These are phyloP conservation scores for Lobophora halterata DNA, from an alignment of 2,888 invertebrate genomes.

Conservation along the genomic window DNA sequence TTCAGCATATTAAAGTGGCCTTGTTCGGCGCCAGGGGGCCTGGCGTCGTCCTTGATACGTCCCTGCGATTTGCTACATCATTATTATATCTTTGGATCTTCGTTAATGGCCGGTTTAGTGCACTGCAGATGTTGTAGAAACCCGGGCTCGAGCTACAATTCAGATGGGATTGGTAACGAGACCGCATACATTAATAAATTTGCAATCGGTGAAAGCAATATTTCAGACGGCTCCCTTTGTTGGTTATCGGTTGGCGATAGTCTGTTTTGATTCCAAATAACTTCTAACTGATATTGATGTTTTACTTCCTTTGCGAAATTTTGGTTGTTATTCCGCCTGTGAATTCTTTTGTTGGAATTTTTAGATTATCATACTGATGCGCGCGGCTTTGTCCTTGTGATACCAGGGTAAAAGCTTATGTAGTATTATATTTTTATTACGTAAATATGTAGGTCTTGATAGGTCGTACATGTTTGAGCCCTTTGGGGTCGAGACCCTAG, in stretches of 20 bases:
- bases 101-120: constrained; percentile 28
- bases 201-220: constrained; percentile 27
- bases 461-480: too few relatives aligned
- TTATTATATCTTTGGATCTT: constrained; percentile 32
- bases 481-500: too few relatives aligned
- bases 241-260: constrained; percentile 20
- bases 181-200: constrained; percentile 33
- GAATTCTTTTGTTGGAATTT: too few relatives aligned
- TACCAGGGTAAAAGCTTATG: too few relatives aligned
- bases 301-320: not conserved
- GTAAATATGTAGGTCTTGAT: too few relatives aligned
- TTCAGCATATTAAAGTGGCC: constrained; percentile 19
- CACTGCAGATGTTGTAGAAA: constrained; percentile 29
- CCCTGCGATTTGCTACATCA: constrained; percentile 24
- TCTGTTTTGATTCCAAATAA: constrained; percentile 11
- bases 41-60: constrained; percentile 13
- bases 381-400: too few relatives aligned
- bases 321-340: too few relatives aligned
- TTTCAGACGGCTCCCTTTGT: constrained; percentile 25
- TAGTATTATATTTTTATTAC: too few relatives aligned
- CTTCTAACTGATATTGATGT: constrained; percentile 2
- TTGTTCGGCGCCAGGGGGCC: constrained; percentile 17
- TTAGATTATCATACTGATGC: too few relatives aligned
- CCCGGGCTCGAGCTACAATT: constrained; percentile 17
- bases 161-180: constrained; percentile 28